Evolutionary conservation across 2,888 invertebrate genomes (phyloP).

Genomic region (Leptothorax acervorum): DNA sequence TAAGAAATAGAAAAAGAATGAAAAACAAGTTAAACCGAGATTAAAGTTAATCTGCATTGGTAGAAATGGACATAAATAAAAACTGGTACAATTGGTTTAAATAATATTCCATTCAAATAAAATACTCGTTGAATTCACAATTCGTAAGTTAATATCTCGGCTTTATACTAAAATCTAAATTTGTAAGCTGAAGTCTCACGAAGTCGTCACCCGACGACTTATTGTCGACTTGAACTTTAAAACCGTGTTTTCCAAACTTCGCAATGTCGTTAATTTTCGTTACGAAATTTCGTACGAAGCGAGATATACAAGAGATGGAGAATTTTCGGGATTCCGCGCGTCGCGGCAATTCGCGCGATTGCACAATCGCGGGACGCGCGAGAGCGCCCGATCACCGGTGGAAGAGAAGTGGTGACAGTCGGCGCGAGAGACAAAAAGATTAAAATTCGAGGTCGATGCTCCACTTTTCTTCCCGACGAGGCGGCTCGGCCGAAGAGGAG

Average conservation of each 20-base stretch:
- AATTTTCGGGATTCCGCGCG: background rate
- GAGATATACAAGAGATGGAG: background rate
- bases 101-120: background rate
- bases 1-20: no score
- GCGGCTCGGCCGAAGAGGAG: conserved; percentile 58
- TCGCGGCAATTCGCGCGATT: conserved; percentile 64
- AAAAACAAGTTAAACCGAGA: no score
- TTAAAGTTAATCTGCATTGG: no score
- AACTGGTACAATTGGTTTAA: background rate
- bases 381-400: conserved; percentile 18
- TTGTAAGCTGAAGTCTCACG: no score
- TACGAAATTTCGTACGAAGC: background rate
- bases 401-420: conserved; percentile 60
- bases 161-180: background rate
- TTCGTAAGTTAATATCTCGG: background rate
- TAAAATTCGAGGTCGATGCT: conserved; percentile 74
- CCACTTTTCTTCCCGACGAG: conserved; percentile 71
- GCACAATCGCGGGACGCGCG: conserved; percentile 64
- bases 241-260: background rate
- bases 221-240: background rate
- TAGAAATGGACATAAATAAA: background rate
- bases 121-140: background rate
- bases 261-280: background rate
- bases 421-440: conserved; percentile 52
- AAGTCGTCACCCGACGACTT: no score